These are phyloP conservation scores for Mionectes olivaceus DNA, from an alignment of 2,797 vertebrate genomes.

Conservation along the genomic window DNA sequence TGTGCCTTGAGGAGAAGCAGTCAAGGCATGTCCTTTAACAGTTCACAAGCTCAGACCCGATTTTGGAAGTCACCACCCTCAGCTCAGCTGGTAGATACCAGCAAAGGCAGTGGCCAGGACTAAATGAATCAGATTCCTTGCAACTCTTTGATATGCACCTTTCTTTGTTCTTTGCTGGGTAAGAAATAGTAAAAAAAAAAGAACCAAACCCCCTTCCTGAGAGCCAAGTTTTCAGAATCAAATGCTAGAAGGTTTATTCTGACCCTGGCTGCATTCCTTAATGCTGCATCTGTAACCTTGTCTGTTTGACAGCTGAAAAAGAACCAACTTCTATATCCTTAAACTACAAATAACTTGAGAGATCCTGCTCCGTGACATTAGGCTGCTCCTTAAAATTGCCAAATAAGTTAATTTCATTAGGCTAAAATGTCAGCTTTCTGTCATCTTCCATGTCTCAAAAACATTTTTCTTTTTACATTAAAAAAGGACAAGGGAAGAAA, in stretches of 20 bases:
- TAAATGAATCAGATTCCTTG: background rate
- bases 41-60: no score
- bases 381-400: background rate
- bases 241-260: background rate
- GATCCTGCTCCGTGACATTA: background rate
- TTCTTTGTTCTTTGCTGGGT: background rate
- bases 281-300: fast-evolving
- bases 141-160: background rate
- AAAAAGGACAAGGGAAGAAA: background rate
- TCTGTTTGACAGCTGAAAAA: background rate
- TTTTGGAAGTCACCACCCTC: background rate
- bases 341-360: background rate
- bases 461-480: background rate
- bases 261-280: background rate
- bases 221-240: background rate
- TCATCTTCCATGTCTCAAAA: background rate
- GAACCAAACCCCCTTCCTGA: background rate
- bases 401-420: background rate
- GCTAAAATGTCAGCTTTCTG: background rate
- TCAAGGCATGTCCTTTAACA: background rate
- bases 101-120: background rate
- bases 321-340: background rate
- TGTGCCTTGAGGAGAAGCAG: background rate
- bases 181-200: background rate
- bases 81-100: background rate